These are phyloP conservation scores for Patella ulyssiponensis DNA, from an alignment of 2,888 invertebrate species.

Conservation along the genomic window DNA sequence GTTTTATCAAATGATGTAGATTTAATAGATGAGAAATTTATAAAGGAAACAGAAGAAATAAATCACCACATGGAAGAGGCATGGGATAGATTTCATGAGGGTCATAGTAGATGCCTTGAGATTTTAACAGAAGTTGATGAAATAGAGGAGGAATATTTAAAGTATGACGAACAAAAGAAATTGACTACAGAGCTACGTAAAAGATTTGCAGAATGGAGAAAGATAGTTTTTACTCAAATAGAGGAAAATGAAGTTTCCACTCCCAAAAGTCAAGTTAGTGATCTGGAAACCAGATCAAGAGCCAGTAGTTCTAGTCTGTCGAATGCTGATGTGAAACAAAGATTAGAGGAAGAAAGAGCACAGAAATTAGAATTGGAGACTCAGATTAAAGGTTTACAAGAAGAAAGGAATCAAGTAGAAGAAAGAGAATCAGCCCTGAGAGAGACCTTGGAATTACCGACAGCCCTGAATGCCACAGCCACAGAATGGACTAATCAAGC, in stretches of 20 bases:
- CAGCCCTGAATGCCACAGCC: too few species aligned
- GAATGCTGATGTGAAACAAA: neutral
- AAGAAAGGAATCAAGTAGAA: neutral
- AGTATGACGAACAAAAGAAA: neutral
- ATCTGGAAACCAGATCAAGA: too few species aligned
- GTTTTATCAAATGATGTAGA: neutral
- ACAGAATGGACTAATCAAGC: too few species aligned
- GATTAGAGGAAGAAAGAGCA: neutral
- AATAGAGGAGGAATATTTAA: neutral
- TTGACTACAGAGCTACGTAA: neutral
- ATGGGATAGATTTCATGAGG: neutral
- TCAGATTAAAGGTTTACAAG: neutral
- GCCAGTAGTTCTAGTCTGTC: neutral
- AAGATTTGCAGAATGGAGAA: neutral
- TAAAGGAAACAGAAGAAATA: neutral
- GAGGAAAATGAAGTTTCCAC: too few species aligned
- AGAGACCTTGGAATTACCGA: neutral
- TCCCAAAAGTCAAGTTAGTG: too few species aligned
- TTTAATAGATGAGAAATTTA: neutral
- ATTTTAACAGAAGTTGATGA: neutral
- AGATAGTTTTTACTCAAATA: neutral
- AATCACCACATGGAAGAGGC: neutral
- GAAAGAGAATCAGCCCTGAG: neutral
- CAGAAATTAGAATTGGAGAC: neutral
- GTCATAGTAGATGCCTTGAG: neutral